phyloP scores from a whole-genome alignment of 2,113 vertebrate species.

The Verasper variegatus region DNA sequence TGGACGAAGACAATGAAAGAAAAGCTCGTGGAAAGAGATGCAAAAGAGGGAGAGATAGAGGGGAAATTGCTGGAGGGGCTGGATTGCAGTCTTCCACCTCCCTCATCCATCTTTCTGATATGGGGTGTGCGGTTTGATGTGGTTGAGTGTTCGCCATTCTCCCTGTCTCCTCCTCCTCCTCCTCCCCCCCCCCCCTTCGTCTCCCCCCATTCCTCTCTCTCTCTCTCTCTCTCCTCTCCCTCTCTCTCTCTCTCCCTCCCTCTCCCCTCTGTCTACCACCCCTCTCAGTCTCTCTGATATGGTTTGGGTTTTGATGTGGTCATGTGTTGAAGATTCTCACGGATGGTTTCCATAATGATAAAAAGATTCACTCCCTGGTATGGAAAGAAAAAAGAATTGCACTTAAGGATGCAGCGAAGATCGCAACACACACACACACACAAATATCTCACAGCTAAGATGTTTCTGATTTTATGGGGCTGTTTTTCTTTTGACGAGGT shows the following conservation, averaged over 20 bases:
- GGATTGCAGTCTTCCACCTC: conserved; percentile 47
- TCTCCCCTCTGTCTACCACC: conserved; percentile 30
- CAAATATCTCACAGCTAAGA: conserved; percentile 44
- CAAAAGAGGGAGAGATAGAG: conserved; percentile 31
- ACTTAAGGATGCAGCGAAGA: conserved; percentile 44
- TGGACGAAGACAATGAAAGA: conserved; percentile 39
- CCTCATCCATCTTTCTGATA: conserved; percentile 73
- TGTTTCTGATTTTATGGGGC: conserved; percentile 66
- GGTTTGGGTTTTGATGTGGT: conserved; percentile 77
- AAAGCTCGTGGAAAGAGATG: conserved; percentile 23
- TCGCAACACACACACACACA: conserved; percentile 18
- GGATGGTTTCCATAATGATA: conserved; percentile 77
- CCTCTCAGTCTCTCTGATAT: conserved; percentile 68
- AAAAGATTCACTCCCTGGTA: conserved; percentile 62
- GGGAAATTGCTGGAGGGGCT: conserved; percentile 39
- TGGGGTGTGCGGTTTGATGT: conserved; percentile 68
- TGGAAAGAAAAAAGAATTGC: conserved; percentile 23
- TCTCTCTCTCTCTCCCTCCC: conserved; percentile 17
- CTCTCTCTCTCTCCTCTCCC: conserved; percentile 23
- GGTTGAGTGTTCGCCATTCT: conserved; percentile 63
- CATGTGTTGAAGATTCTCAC: conserved; percentile 71
- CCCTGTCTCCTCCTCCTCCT: conserved; percentile 22
- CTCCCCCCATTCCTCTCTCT: conserved; percentile 20
- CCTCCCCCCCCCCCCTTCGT: not conserved
- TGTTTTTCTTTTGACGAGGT: conserved; percentile 65